Conservation (phyloP, 53 echinoderm and acorn worm species). For the Crossaster papposus region DNA sequence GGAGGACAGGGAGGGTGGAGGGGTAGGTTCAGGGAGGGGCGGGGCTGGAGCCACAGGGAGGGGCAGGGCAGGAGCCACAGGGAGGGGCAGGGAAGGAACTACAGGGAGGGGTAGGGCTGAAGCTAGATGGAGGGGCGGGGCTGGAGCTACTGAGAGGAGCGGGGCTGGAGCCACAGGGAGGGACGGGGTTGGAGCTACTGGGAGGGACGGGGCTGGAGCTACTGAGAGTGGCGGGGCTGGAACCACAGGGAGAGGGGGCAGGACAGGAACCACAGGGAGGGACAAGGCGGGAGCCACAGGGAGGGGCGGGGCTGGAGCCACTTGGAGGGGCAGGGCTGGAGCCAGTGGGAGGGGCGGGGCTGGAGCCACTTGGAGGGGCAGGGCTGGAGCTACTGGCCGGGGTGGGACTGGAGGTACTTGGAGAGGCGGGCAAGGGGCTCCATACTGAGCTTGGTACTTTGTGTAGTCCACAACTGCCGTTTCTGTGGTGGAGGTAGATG, state of each 20-base stretch:
- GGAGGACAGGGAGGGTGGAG: conserved; percentile 41
- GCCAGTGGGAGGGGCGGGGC: background rate
- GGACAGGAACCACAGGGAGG: conserved; percentile 9
- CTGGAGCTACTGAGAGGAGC: too few relatives aligned
- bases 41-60: conserved; percentile 29
- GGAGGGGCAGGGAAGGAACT: conserved; percentile 21
- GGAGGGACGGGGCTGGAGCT: too few relatives aligned
- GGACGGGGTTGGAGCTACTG: too few relatives aligned
- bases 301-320: conserved; percentile 22
- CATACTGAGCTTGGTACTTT: conserved; percentile 25
- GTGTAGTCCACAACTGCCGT: conserved; percentile 16
- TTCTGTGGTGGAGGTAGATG: conserved; percentile 8
- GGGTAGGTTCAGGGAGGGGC: conserved; percentile 18
- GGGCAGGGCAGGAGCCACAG: conserved; percentile 12
- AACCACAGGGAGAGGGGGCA: conserved; percentile 27
- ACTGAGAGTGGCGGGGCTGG: conserved; percentile 24
- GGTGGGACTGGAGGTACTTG: too few relatives aligned
- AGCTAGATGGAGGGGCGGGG: conserved; percentile 8
- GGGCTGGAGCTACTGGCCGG: too few relatives aligned
- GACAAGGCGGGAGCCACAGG: conserved; percentile 11
- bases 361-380: too few relatives aligned
- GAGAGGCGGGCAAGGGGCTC: too few relatives aligned
- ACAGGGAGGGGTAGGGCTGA: conserved; percentile 26
- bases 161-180: too few relatives aligned
- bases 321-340: background rate